A percentile compares a stretch with the other conserved stretches of the same genome.
These are phyloP conservation scores for Hoplodrina ambigua DNA, from an alignment of 2,888 invertebrate genomes.

Conservation along the genomic window DNA sequence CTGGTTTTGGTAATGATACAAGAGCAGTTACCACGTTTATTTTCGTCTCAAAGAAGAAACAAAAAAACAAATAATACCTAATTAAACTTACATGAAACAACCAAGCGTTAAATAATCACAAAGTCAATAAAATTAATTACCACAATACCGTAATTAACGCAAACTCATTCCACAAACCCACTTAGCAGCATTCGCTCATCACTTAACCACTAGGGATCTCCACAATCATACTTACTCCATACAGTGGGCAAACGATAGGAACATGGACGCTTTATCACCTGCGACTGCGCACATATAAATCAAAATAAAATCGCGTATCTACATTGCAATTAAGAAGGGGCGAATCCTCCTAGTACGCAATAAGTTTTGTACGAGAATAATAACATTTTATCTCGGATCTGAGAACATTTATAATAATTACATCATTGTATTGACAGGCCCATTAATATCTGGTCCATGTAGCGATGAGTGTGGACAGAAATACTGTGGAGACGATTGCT, in stretches of 20 bases:
- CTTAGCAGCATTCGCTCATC: constrained; percentile 50
- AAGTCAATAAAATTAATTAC: constrained; percentile 34
- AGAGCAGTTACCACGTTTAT: too few relatives aligned
- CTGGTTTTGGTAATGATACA: neutral
- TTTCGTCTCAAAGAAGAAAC: neutral
- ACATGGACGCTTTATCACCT: constrained; percentile 76
- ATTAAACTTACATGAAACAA: constrained; percentile 11
- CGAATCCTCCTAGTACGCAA: constrained; percentile 76
- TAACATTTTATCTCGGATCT: constrained; percentile 81
- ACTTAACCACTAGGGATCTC: constrained; percentile 45
- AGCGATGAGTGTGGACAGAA: constrained; percentile 48
- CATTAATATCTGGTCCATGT: constrained; percentile 82
- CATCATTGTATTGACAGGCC: constrained; percentile 85
- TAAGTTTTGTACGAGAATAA: constrained; percentile 79
- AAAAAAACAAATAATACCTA: neutral
- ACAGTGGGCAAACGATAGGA: constrained; percentile 73
- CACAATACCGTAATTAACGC: constrained; percentile 31
- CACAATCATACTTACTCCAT: constrained; percentile 53
- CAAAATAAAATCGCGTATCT: constrained; percentile 66
- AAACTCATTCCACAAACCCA: constrained; percentile 36
- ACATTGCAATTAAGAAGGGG: constrained; percentile 79
- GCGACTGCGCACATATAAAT: constrained; percentile 60
- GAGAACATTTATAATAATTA: constrained; percentile 87
- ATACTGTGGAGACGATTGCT: constrained; percentile 35
- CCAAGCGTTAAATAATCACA: constrained; percentile 28